phyloP scores from a whole-genome alignment of 2,113 vertebrate species.

The Coryphaenoides rupestris region DNA sequence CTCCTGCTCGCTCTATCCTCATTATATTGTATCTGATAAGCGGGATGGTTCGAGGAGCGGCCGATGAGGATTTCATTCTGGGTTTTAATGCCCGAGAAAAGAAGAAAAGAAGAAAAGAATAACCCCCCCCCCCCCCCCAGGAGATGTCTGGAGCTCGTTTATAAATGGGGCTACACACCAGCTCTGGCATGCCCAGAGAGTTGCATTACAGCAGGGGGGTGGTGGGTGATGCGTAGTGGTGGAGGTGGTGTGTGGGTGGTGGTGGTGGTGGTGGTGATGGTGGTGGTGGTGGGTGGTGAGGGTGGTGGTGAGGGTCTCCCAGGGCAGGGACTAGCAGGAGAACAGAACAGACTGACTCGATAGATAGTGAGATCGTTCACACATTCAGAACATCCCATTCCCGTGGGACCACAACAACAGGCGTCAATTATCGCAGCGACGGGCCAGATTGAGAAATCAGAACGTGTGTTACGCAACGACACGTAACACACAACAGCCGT shows the following conservation, averaged over 20 bases:
- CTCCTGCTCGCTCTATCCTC: no score
- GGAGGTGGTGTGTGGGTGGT: neutral
- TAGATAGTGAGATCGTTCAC: slow-evolving; percentile 45
- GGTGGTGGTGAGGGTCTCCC: neutral
- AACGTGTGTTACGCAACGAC: slow-evolving; percentile 11
- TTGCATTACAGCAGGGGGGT: slow-evolving; percentile 35
- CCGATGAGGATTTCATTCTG: no score
- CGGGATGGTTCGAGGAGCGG: no score
- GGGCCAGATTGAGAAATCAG: slow-evolving; percentile 3
- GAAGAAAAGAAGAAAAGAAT: neutral
- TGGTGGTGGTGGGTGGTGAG: neutral
- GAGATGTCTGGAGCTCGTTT: slow-evolving; percentile 12
- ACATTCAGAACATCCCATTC: slow-evolving; percentile 43
- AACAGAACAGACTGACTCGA: slow-evolving; percentile 11
- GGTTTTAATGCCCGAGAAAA: no score
- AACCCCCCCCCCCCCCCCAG: no score
- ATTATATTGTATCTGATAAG: no score
- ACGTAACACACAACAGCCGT: slow-evolving; percentile 1
- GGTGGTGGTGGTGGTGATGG: neutral
- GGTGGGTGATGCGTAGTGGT: slow-evolving; percentile 18
- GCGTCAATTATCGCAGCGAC: slow-evolving; percentile 18
- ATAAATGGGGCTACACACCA: slow-evolving; percentile 1
- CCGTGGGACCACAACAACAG: slow-evolving; percentile 26
- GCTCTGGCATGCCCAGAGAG: slow-evolving; percentile 22
- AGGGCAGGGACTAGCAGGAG: neutral